Conservation (phyloP, 2,797 vertebrate genomes). For the Sciurus carolinensis region DNA sequence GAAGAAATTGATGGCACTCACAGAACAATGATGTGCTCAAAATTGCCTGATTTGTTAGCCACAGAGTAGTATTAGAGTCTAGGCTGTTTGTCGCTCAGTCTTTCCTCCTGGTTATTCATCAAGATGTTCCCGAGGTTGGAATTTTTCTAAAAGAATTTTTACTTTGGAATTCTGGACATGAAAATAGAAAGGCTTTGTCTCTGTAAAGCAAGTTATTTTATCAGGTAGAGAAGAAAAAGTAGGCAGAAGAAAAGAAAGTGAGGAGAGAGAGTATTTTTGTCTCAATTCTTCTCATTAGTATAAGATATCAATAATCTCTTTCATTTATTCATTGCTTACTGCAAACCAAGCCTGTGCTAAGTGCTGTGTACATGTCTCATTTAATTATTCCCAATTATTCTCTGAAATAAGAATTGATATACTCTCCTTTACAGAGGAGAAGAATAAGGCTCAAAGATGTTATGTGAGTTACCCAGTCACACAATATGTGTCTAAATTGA, state of each 20-base stretch:
- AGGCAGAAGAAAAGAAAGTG: neutral
- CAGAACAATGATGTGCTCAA: neutral
- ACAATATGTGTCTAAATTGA: neutral
- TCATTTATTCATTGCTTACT: neutral
- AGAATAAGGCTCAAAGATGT: neutral
- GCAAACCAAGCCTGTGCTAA: neutral
- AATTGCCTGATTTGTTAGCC: neutral
- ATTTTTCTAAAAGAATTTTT: neutral
- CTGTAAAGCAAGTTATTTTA: constrained; percentile 30
- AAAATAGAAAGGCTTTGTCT: neutral
- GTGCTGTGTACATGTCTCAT: neutral
- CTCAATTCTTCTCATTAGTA: neutral
- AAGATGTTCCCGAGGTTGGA: neutral
- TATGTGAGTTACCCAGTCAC: neutral
- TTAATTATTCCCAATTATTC: neutral
- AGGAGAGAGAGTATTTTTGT: neutral
- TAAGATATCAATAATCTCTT: neutral
- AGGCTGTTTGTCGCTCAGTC: neutral
- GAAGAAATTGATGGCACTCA: neutral
- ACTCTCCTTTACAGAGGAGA: neutral
- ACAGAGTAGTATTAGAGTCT: neutral
- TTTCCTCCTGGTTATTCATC: neutral
- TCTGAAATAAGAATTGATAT: neutral
- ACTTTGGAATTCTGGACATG: neutral
- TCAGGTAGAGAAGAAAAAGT: neutral